Conservation (phyloP, 2,113 vertebrate species). For the Prunella fulvescens region DNA sequence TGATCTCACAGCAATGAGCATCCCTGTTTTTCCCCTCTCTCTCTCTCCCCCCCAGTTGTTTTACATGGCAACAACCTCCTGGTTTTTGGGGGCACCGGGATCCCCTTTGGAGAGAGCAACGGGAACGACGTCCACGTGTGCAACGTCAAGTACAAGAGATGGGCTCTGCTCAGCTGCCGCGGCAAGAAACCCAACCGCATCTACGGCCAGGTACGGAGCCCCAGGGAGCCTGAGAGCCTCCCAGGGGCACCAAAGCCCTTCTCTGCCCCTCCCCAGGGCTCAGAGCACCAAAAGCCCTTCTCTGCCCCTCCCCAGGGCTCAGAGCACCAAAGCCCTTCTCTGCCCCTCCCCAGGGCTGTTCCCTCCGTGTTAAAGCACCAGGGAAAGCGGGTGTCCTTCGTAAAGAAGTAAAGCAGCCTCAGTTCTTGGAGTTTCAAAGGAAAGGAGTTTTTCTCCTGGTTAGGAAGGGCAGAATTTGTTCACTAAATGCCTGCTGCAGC, state of each 20-base stretch:
- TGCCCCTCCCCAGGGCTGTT: accelerated
- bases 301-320: neutral
- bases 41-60: conserved; percentile 78
- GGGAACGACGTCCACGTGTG: conserved; percentile 97
- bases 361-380: accelerated
- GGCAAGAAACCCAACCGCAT: conserved; percentile 96
- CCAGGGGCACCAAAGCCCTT: accelerated
- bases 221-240: neutral
- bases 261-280: neutral
- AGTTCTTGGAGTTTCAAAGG: neutral
- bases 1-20: neutral
- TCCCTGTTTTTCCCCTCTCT: neutral
- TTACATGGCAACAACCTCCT: conserved; percentile 95
- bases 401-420: accelerated
- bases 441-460: neutral
- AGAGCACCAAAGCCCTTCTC: accelerated
- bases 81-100: conserved; percentile 95
- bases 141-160: conserved; percentile 94
- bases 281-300: accelerated
- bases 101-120: conserved; percentile 96
- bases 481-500: no score
- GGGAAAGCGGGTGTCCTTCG: neutral
- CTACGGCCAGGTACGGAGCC: conserved; percentile 87
- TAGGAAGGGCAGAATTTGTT: neutral
- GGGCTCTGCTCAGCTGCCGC: conserved; percentile 92